These are phyloP conservation scores for Tenthredo amoena DNA, from an alignment of 2,888 invertebrate genomes.

Conservation along the genomic window DNA sequence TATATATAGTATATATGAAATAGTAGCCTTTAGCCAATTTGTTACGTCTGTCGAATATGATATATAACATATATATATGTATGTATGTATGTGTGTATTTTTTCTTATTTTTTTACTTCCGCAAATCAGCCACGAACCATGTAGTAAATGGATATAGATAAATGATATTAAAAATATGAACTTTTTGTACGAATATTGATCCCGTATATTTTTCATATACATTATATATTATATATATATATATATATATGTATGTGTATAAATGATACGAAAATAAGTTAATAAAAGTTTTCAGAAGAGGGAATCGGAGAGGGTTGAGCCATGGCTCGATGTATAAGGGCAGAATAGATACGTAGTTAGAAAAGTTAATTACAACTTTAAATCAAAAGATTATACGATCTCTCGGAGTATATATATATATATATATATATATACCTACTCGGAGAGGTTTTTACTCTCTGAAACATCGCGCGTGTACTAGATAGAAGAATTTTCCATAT, in stretches of 20 bases:
- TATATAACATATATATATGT: not conserved
- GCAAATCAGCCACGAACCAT: too few species aligned
- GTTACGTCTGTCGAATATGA: not conserved
- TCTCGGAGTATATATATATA: not conserved
- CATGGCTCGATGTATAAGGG: not conserved
- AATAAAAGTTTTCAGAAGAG: not conserved
- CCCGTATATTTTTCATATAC: too few species aligned
- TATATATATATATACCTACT: too few species aligned
- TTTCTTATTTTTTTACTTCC: not conserved
- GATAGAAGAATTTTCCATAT: not conserved
- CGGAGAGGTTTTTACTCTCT: not conserved
- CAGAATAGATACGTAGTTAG: conserved; percentile 1
- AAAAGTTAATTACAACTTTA: conserved; percentile 27
- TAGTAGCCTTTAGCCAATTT: conserved; percentile 1
- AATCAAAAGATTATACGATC: conserved; percentile 15
- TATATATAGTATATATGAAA: not conserved
- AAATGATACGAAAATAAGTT: not conserved
- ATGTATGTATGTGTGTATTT: not conserved
- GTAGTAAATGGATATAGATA: too few species aligned
- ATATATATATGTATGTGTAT: too few species aligned
- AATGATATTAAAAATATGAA: too few species aligned
- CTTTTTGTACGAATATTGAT: not conserved
- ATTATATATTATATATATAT: too few species aligned
- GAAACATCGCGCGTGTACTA: not conserved
- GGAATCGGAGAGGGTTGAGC: not conserved